A percentile compares a stretch with the other conserved stretches of the same genome.
Evolutionary conservation across 2,113 vertebrate genomes (phyloP).

Genomic region (Pagrus major): DNA sequence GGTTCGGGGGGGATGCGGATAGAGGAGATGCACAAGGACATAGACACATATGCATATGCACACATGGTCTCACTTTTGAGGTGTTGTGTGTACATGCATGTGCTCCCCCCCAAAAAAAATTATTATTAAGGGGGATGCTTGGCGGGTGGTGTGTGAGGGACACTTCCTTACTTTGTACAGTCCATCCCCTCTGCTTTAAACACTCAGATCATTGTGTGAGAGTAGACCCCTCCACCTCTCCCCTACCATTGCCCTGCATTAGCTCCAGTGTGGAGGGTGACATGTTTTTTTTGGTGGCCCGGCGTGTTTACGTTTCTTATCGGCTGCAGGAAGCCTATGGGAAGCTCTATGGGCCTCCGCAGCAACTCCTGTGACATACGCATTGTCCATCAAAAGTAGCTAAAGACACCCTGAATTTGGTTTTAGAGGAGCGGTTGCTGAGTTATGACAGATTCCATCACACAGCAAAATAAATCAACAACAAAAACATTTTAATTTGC

Average conservation of each 20-base stretch:
- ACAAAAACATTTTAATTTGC: neutral
- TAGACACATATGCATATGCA: slow-evolving; percentile 46
- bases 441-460: neutral
- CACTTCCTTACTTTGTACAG: slow-evolving; percentile 82
- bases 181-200: slow-evolving; percentile 54
- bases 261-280: slow-evolving; percentile 61
- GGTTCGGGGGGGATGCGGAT: slow-evolving; percentile 41
- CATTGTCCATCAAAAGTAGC: slow-evolving; percentile 76
- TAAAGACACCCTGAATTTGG: neutral
- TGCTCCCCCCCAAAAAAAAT: neutral
- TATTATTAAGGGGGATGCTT: slow-evolving; percentile 18
- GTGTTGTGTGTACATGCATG: slow-evolving; percentile 12
- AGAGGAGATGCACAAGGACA: slow-evolving; percentile 19
- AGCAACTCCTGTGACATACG: slow-evolving; percentile 76
- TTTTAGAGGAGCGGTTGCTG: neutral
- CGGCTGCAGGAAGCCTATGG: slow-evolving; percentile 84
- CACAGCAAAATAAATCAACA: neutral
- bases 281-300: slow-evolving; percentile 21
- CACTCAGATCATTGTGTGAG: slow-evolving; percentile 72
- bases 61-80: slow-evolving; percentile 26
- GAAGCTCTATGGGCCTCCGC: slow-evolving; percentile 74
- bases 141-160: slow-evolving; percentile 47
- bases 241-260: slow-evolving; percentile 10
- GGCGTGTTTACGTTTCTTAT: slow-evolving; percentile 83
- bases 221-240: slow-evolving; percentile 23